Percentiles rank a stretch among this genome's conserved stretches.
These are phyloP conservation scores for Andrena bucephala DNA, from an alignment of 2,888 invertebrate species.

Conservation along the genomic window DNA sequence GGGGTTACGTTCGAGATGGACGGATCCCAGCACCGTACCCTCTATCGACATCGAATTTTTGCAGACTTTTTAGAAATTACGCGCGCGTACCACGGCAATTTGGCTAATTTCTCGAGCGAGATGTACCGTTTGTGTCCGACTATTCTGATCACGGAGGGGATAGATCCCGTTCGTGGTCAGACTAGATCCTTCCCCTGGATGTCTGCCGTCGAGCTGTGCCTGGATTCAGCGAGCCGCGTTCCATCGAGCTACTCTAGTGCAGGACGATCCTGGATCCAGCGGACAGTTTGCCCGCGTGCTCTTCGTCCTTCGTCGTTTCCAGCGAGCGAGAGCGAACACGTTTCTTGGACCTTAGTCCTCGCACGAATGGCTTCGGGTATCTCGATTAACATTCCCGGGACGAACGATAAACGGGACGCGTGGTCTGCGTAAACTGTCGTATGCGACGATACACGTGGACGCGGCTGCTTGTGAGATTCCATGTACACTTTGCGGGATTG, in stretches of 20 bases:
- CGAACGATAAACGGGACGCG: constrained; percentile 15
- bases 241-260: too few species aligned
- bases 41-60: constrained; percentile 40
- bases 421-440: constrained; percentile 32
- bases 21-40: constrained; percentile 1
- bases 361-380: constrained; percentile 49
- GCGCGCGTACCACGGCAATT: not conserved
- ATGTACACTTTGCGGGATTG: not conserved
- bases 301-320: constrained; percentile 35
- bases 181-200: not conserved
- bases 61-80: constrained; percentile 20
- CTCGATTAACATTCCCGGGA: constrained; percentile 37
- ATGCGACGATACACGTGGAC: constrained; percentile 34
- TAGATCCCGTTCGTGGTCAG: not conserved
- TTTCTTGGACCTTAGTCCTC: constrained; percentile 32
- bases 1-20: not conserved
- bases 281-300: constrained; percentile 1
- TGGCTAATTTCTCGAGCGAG: not conserved
- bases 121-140: not conserved
- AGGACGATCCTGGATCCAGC: not conserved
- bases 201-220: not conserved
- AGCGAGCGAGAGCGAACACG: constrained; percentile 17
- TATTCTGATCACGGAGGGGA: not conserved
- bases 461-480: constrained; percentile 3
- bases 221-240: not conserved